Conservation (phyloP, 2,113 vertebrate genomes). For the Polyodon spathula region DNA sequence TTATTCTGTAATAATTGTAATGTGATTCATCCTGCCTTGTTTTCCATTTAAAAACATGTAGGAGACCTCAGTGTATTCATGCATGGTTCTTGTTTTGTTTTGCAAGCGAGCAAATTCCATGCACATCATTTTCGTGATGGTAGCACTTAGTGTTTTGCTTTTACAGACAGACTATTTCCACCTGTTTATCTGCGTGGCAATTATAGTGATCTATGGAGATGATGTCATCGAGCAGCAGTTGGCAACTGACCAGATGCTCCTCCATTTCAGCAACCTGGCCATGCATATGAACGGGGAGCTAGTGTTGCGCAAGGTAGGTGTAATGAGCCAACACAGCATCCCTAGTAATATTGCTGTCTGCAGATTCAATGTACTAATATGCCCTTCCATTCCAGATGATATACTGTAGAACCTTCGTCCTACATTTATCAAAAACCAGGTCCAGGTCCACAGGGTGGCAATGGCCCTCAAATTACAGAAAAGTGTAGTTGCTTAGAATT, state of each 20-base stretch:
- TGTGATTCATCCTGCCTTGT: neutral
- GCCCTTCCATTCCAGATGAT: too few relatives aligned
- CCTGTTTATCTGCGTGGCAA: slow-evolving; percentile 92
- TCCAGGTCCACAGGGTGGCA: too few relatives aligned
- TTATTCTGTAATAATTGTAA: too few relatives aligned
- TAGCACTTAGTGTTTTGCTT: neutral
- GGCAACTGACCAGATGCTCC: slow-evolving; percentile 90
- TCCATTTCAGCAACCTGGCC: slow-evolving; percentile 89
- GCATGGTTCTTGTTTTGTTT: too few relatives aligned
- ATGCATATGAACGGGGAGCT: slow-evolving; percentile 98
- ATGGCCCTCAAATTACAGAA: too few relatives aligned
- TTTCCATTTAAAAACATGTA: neutral
- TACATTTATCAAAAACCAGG: too few relatives aligned
- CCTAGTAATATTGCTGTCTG: neutral
- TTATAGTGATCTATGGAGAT: slow-evolving; percentile 88
- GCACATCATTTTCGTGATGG: too few relatives aligned
- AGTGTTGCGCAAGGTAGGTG: slow-evolving; percentile 84
- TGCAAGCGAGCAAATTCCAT: too few relatives aligned
- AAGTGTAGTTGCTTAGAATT: too few relatives aligned
- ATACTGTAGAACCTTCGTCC: too few relatives aligned
- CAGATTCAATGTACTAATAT: too few relatives aligned
- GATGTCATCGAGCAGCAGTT: slow-evolving; percentile 89
- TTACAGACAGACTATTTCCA: slow-evolving; percentile 94
- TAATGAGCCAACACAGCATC: neutral
- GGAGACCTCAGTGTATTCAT: too few relatives aligned